Percentiles rank a stretch among this genome's conserved stretches.
Conservation (phyloP, 2,113 vertebrate genomes). For the Nothocercus julius region DNA sequence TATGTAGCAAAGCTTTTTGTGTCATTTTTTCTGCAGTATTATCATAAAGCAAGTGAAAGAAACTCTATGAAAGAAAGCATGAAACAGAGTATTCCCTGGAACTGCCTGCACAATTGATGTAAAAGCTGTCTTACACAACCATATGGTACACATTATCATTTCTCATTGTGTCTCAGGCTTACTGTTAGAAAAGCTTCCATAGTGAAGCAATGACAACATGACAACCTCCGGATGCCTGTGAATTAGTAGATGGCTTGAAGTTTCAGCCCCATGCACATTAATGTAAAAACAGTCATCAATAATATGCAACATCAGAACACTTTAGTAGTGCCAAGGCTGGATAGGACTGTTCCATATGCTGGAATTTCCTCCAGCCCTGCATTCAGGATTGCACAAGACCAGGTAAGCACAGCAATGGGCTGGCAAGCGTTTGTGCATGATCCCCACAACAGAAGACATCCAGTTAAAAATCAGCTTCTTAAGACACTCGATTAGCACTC, state of each 20-base stretch:
- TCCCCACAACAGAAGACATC: neutral
- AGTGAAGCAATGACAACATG: neutral
- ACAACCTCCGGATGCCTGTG: neutral
- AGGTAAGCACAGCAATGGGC: fast-evolving
- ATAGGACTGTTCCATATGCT: neutral
- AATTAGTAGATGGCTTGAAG: neutral
- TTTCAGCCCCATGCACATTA: neutral
- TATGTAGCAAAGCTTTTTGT: neutral
- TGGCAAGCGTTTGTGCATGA: neutral
- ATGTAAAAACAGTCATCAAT: neutral
- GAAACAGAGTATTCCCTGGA: neutral
- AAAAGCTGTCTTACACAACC: neutral
- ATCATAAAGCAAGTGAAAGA: neutral
- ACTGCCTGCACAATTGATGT: neutral
- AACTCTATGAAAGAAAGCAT: neutral
- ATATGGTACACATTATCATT: neutral
- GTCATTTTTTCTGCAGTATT: neutral
- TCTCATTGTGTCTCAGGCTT: neutral
- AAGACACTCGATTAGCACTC: neutral
- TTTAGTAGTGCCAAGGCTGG: neutral
- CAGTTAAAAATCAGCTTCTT: neutral
- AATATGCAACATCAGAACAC: neutral
- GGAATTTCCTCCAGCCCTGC: neutral
- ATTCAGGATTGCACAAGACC: neutral
- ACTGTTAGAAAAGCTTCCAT: neutral